These are phyloP conservation scores for Lophura nycthemera DNA, from an alignment of 2,113 vertebrate species.

Conservation along the genomic window DNA sequence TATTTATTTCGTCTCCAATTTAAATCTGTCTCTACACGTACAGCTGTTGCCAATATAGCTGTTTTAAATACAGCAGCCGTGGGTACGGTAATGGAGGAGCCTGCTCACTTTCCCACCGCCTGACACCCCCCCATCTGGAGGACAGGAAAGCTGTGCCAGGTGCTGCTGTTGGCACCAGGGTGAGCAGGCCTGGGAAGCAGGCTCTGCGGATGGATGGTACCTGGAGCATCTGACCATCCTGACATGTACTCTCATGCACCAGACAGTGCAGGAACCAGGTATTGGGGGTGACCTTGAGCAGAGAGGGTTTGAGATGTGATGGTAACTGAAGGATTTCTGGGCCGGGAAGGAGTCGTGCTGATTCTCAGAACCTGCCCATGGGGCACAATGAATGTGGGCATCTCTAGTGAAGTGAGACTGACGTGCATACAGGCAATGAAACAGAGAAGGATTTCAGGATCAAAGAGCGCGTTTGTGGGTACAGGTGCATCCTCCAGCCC, in stretches of 20 bases:
- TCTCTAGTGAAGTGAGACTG: background rate
- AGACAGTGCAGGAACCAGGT: background rate
- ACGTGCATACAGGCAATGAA: rapidly evolving
- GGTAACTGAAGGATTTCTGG: background rate
- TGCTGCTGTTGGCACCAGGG: background rate
- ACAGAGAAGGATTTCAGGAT: background rate
- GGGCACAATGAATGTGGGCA: background rate
- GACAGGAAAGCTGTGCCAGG: background rate
- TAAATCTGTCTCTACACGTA: background rate
- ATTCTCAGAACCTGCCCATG: background rate
- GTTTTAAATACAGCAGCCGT: background rate
- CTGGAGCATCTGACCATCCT: background rate
- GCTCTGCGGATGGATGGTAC: background rate
- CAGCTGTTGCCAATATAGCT: background rate
- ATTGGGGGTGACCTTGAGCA: background rate
- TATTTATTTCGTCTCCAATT: background rate
- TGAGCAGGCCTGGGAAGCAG: background rate
- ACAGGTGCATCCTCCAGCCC: constrained; percentile 7
- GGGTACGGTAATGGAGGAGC: background rate
- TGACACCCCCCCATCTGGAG: background rate
- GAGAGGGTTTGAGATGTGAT: background rate
- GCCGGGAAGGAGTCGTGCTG: background rate
- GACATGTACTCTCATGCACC: background rate
- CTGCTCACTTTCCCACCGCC: background rate
- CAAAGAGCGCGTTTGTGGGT: background rate